Base-by-base conservation (phyloP, 2,888 invertebrate species). In the Ashinkailepas kermadecensis region DNA sequence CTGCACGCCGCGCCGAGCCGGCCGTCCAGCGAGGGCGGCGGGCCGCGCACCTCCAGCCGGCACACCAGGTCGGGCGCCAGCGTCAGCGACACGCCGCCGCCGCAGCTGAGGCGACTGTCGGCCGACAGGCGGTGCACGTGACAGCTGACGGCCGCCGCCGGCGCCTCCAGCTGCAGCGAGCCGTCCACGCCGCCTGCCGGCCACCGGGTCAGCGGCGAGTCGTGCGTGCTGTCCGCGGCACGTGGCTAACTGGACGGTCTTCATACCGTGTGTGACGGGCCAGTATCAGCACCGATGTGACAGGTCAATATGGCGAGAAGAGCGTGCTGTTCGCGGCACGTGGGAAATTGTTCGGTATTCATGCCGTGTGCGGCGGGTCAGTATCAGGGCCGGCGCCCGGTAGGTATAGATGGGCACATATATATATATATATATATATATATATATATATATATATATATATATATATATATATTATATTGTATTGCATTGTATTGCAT, bases 11-110 rank as follows among this genome's bases (percentile, higher is more conserved):
- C 81, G 81, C 82, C 83, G 23, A 82, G 81, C 56, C 81, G 81
- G 54, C 81, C 81, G 79, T 82, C 83, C 67, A 83, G 83, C 8
- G 81, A 79, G 23, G 83, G 81, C 78, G 83, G 81, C 81, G 81
- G 80, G 12, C 74, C 74, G 10, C 21, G 56, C 74, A 74, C 74
- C 74, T 56, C 21, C 21, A 74, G 74, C 74, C 56, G 74, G 21
- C 54, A 56, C 54, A 12, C 54, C 21, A 21, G 54, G 56, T 10
- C 11, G 39, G 74, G 74, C 54, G 74, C 54, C 74, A 74, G 54
- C 54, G 56, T 74, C 54, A 74, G 54, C 9, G 15, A 21, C 18
- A 74, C 21, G 39, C 8, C 13, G 74, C 74, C 56, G 56, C 74
- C 74, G 74, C 74, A 74, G 56, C 74, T 0, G 54, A 74, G 13